Evolutionary conservation across 1,140 invertebrate species (phyloP).

Genomic region (Triops longicaudatus): DNA sequence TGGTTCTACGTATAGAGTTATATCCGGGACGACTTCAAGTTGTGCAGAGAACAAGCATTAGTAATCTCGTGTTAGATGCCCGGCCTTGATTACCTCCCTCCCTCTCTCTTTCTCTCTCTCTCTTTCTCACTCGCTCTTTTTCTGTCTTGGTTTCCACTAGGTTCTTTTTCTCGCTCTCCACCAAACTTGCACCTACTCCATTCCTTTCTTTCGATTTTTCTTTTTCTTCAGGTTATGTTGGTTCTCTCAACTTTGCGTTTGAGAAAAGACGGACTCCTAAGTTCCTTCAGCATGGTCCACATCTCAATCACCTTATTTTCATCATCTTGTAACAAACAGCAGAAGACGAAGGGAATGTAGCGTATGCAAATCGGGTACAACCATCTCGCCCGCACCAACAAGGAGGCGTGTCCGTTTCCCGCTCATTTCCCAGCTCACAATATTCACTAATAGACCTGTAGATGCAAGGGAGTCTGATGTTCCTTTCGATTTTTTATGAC

Average conservation of each 20-base stretch:
- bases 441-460: conserved; percentile 15
- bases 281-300: background rate
- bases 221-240: too few species aligned
- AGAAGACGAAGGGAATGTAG: background rate
- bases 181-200: too few species aligned
- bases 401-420: conserved; percentile 5
- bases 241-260: too few species aligned
- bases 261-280: background rate
- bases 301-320: conserved; percentile 15
- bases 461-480: background rate
- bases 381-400: conserved; percentile 9
- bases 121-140: background rate
- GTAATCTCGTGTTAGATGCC: conserved; percentile 11
- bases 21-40: conserved; percentile 14
- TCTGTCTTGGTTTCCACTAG: background rate
- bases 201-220: too few species aligned
- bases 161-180: too few species aligned
- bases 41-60: background rate
- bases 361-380: conserved; percentile 14
- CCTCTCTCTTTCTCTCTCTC: conserved; percentile 11
- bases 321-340: background rate
- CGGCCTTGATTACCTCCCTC: conserved; percentile 13
- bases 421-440: background rate
- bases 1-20: background rate
- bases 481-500: background rate